Evolutionary conservation across 2,113 vertebrate genomes (phyloP).

Genomic region (Steatornis caripensis): DNA sequence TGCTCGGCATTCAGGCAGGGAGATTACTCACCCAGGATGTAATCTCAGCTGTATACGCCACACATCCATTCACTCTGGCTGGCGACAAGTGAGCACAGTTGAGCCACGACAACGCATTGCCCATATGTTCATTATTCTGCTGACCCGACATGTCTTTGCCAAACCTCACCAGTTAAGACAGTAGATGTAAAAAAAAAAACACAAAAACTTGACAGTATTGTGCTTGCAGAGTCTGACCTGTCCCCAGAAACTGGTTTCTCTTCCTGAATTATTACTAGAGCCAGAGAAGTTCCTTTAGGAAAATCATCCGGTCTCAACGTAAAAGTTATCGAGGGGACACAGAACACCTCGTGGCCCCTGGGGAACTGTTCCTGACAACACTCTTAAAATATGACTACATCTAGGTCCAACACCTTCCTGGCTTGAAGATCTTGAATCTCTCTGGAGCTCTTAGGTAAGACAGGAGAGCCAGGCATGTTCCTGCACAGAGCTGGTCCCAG

Average conservation of each 20-base stretch:
- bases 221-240: neutral
- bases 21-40: neutral
- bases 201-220: neutral
- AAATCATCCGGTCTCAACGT: neutral
- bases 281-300: neutral
- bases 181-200: neutral
- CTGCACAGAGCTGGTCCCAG: neutral
- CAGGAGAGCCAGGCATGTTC: neutral
- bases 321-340: neutral
- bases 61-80: neutral
- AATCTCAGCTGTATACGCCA: neutral
- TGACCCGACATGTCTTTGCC: neutral
- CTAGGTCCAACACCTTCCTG: neutral
- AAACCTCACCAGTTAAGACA: neutral
- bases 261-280: neutral
- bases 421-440: neutral
- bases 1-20: neutral
- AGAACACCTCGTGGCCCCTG: accelerated
- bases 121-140: accelerated
- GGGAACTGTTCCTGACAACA: neutral
- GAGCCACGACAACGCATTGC: neutral
- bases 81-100: neutral
- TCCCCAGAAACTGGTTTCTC: neutral
- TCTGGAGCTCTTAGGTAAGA: neutral
- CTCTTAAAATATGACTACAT: neutral